Percentiles rank a stretch among this genome's conserved stretches.
These are phyloP conservation scores for Melanocharis versteri DNA, from an alignment of 2,113 vertebrate genomes.

Conservation along the genomic window DNA sequence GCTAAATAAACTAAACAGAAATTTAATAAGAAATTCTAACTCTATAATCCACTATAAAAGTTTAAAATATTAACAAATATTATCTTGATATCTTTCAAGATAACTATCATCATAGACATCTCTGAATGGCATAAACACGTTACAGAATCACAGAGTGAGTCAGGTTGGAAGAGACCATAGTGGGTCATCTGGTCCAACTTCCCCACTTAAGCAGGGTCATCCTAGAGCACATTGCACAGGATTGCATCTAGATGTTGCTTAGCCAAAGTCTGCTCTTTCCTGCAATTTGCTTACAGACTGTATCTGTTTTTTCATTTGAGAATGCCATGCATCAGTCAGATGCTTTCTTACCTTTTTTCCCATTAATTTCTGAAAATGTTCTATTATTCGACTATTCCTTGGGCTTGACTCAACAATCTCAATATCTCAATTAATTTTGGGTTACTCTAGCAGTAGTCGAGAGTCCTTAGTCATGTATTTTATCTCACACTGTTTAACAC, in stretches of 20 bases:
- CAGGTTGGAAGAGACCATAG: background rate
- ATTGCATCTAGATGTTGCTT: background rate
- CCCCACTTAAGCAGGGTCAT: background rate
- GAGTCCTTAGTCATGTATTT: conserved; percentile 24
- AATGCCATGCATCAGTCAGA: background rate
- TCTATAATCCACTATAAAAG: background rate
- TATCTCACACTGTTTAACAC: conserved; percentile 42
- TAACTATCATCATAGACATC: background rate
- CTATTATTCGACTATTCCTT: background rate
- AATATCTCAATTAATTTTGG: conserved; percentile 3
- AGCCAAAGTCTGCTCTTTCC: background rate
- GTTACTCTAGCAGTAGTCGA: background rate
- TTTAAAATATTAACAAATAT: background rate
- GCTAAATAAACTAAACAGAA: background rate
- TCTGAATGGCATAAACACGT: background rate
- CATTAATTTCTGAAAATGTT: conserved; percentile 13
- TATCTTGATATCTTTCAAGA: background rate
- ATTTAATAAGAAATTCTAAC: background rate
- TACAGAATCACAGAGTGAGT: background rate
- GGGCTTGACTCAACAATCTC: conserved; percentile 1
- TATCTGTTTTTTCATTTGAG: background rate
- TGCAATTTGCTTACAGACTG: background rate
- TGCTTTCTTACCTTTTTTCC: background rate
- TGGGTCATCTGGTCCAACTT: background rate
- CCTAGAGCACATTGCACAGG: background rate